Conservation (phyloP, 2,797 vertebrate genomes). For the Semaprochilodus insignis region DNA sequence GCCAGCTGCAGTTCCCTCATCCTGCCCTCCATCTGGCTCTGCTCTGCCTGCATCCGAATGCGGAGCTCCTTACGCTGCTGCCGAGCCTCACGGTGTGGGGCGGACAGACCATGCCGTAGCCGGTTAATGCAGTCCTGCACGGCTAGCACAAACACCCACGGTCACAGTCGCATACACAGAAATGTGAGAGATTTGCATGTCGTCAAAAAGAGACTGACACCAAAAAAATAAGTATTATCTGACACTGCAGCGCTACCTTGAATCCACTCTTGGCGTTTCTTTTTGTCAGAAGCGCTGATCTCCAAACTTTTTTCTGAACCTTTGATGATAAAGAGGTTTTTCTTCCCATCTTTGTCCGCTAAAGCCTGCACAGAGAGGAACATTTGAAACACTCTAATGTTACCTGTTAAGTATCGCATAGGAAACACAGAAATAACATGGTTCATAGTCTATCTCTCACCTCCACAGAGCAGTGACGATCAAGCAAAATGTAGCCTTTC, state of each 20-base stretch:
- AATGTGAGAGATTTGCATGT: neutral
- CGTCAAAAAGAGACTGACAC: neutral
- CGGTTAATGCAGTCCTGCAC: conserved; percentile 88
- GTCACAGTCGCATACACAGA: neutral
- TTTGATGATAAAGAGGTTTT: conserved; percentile 93
- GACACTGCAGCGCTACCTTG: conserved; percentile 79
- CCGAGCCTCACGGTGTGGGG: conserved; percentile 88
- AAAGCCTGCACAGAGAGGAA: conserved; percentile 79
- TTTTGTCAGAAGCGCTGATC: conserved; percentile 96
- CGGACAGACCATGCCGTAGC: conserved; percentile 81
- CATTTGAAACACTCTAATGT: neutral
- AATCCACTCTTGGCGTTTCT: conserved; percentile 98
- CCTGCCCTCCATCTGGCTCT: conserved; percentile 87
- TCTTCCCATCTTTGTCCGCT: conserved; percentile 94
- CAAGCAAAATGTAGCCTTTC: conserved; percentile 91
- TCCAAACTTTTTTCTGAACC: conserved; percentile 92
- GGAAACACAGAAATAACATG: neutral
- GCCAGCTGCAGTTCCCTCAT: conserved; percentile 91
- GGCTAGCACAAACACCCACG: conserved; percentile 71
- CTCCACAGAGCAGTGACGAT: conserved; percentile 89
- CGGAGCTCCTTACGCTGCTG: conserved; percentile 86
- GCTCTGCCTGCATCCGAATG: conserved; percentile 85
- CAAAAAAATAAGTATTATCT: too few relatives aligned
- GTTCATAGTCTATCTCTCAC: conserved; percentile 68
- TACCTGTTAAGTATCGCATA: neutral